Base-by-base conservation (phyloP, 2,113 vertebrate species). In the Riparia riparia region DNA sequence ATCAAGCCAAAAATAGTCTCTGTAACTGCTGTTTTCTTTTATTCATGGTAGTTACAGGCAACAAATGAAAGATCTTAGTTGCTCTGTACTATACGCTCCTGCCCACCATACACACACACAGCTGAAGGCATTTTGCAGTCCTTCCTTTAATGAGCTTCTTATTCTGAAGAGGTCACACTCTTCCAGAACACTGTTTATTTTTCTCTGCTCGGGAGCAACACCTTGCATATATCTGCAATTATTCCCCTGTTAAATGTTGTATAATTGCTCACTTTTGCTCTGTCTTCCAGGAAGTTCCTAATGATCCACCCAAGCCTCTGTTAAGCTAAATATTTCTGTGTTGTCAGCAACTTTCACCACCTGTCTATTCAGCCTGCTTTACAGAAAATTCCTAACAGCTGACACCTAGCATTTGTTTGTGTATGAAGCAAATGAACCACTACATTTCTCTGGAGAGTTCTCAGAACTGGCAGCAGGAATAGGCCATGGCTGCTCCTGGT, bases 291-390 rank as follows among this genome's bases (percentile, higher is more conserved):
- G 90, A 95, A 89, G 84, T 84, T 81, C 76, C 80, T 76, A 92
- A 89, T 28, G 26, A 96, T 82, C 44, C 56, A 90, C 80, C 57
- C 31, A 68, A 72, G 57, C 60, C n/a, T 83, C 29, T 47, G 44
- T 63, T 42, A 78, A 93, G n/a, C 64, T 68, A 37, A 78, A 83
- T 49, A 72, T 90, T 94, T 90, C 60, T 90, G 32, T 81, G 65
- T 37, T 92, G 88, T 96, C 95, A 95, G 92, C 88, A 88, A 13
- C 68, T 93, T 96, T 90, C 82, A 93, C 90, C 92, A 93, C 92
- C 88, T 94, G 93, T 83, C 60, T 76, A 17, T 94, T 94, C 90
- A 92, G 44, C 31, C 44, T 53, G 53, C 57, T 94, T 77, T 78
- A 81, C 49, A 92, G 53, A 95, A 93, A 90, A 92, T 82, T 78